Percentiles rank a stretch among this genome's conserved stretches.
Evolutionary conservation across 2,888 invertebrate species (phyloP).

Genomic region (Paralinhomoeus sp.): DNA sequence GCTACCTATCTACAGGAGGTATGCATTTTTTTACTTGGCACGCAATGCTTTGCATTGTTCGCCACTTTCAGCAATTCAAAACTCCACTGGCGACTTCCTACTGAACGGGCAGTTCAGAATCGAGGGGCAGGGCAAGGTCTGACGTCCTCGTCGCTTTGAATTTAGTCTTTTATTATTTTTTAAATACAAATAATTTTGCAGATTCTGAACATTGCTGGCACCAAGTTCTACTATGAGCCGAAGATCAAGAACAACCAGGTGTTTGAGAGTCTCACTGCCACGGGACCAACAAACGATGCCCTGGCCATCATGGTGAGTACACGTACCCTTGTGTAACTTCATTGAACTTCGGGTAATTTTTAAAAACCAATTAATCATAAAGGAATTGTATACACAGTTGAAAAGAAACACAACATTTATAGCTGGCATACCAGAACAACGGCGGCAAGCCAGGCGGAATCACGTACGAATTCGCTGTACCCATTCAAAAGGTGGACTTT

Average conservation of each 20-base stretch:
- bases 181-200: no score
- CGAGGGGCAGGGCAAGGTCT: constrained; percentile 62
- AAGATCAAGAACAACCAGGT: constrained; percentile 54
- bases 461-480: constrained; percentile 67
- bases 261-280: constrained; percentile 55
- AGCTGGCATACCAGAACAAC: no score
- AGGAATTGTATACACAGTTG: no score
- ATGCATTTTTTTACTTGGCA: no score
- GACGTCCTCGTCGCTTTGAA: no score
- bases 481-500: constrained; percentile 45
- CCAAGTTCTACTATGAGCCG: constrained; percentile 64
- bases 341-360: no score
- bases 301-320: constrained; percentile 60
- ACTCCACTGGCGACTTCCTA: constrained; percentile 56
- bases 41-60: constrained; percentile 5
- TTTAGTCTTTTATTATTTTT: no score
- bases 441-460: constrained; percentile 42
- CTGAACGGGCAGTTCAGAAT: constrained; percentile 84
- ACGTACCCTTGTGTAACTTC: no score
- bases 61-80: constrained; percentile 47
- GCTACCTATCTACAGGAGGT: no score
- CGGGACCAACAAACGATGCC: constrained; percentile 72
- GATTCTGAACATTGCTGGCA: constrained; percentile 48
- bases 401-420: no score
- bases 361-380: no score